Evolutionary conservation across 2,888 invertebrate species (phyloP).

Genomic region (Agrotis clavis): DNA sequence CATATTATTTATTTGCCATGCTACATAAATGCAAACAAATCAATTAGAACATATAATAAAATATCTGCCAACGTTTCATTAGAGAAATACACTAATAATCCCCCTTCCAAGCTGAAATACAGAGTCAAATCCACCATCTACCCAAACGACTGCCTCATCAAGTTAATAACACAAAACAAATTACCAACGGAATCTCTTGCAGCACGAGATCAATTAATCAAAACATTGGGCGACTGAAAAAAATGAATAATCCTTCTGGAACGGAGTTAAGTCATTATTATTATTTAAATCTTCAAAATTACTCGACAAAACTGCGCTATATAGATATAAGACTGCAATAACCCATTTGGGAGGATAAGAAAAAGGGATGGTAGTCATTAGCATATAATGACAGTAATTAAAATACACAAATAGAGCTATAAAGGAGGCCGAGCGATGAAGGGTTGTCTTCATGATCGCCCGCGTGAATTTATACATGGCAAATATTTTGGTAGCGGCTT

Average conservation of each 20-base stretch:
- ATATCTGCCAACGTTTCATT: background rate
- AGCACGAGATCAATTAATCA: slow-evolving; percentile 87
- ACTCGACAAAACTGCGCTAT: slow-evolving; percentile 83
- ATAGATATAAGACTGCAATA: slow-evolving; percentile 90
- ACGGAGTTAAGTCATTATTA: slow-evolving; percentile 79
- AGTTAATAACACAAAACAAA: slow-evolving; percentile 89
- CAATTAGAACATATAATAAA: slow-evolving; percentile 6
- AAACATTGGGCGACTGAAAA: slow-evolving; percentile 78
- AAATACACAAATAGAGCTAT: slow-evolving; percentile 94
- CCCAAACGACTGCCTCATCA: slow-evolving; percentile 86
- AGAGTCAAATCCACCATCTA: slow-evolving; percentile 79
- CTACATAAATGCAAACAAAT: background rate
- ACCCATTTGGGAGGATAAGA: slow-evolving; percentile 91
- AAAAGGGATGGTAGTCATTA: slow-evolving; percentile 91
- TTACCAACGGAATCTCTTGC: slow-evolving; percentile 82
- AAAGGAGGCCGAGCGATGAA: slow-evolving; percentile 90
- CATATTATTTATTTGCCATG: background rate
- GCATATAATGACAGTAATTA: slow-evolving; percentile 94
- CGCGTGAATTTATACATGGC: slow-evolving; percentile 89
- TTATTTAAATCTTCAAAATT: slow-evolving; percentile 89
- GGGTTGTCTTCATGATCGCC: slow-evolving; percentile 90
- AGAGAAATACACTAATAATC: slow-evolving; percentile 36
- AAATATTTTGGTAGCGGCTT: slow-evolving; percentile 89
- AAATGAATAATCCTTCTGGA: slow-evolving; percentile 81
- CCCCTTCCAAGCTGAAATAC: slow-evolving; percentile 59